phyloP scores from a whole-genome alignment of 2,888 invertebrate species.

The Drosophila austrosaltans region DNA sequence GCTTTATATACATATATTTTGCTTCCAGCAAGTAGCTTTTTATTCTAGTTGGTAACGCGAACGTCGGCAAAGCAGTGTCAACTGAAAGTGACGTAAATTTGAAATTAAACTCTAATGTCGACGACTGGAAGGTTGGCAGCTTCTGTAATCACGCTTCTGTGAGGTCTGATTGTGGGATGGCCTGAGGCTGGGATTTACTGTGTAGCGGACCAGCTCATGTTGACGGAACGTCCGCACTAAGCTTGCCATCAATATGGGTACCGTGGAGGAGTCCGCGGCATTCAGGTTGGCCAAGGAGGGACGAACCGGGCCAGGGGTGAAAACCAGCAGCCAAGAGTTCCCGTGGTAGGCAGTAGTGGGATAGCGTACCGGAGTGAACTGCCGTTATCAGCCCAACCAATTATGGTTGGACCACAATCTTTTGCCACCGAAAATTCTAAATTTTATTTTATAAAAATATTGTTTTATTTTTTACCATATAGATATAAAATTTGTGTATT shows the following conservation, averaged over 20 bases:
- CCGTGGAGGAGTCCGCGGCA: conserved; percentile 91
- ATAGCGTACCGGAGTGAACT: conserved; percentile 98
- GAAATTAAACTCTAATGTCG: accelerated
- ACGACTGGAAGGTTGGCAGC: conserved; percentile 96
- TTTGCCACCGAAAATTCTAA: conserved; percentile 81
- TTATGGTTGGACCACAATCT: conserved; percentile 89
- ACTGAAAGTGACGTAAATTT: background rate
- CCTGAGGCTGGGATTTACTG: conserved; percentile 94
- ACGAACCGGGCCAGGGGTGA: conserved; percentile 99
- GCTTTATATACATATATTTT: too few species aligned
- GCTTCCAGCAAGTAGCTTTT: background rate
- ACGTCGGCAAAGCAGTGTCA: conserved; percentile 3
- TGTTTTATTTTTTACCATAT: too few species aligned
- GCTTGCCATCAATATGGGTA: conserved; percentile 98
- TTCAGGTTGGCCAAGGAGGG: conserved; percentile 98
- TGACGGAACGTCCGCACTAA: conserved; percentile 98
- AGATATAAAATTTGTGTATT: too few species aligned
- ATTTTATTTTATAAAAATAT: too few species aligned
- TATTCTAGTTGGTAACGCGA: conserved; percentile 3
- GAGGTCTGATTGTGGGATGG: conserved; percentile 96
- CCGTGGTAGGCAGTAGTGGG: conserved; percentile 99
- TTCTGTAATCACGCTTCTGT: conserved; percentile 99
- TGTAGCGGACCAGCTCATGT: conserved; percentile 85
- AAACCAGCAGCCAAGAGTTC: conserved; percentile 99
- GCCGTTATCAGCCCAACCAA: conserved; percentile 93